Percentiles rank a stretch among this genome's conserved stretches.
phyloP scores from a whole-genome alignment of 2,113 vertebrate species.

The Romanogobio albipinnatus region DNA sequence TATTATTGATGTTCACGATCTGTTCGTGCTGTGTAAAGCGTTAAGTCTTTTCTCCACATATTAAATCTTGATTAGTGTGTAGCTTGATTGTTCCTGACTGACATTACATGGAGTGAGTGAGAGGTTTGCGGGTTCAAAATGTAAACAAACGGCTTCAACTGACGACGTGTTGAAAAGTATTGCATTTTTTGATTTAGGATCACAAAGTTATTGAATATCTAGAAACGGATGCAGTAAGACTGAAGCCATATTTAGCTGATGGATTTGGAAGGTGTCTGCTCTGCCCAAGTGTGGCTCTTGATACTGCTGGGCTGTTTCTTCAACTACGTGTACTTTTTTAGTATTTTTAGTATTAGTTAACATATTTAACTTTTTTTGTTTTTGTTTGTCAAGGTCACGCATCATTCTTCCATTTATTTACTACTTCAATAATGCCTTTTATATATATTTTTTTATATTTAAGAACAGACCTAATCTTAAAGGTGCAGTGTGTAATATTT shows the following conservation, averaged over 20 bases:
- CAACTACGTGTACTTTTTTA: not conserved
- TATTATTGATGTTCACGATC: not conserved
- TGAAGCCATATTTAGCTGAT: conserved; percentile 21
- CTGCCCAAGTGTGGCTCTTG: not conserved
- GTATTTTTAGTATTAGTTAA: not conserved
- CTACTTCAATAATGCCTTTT: not conserved
- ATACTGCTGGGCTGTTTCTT: not conserved
- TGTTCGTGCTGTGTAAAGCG: no score
- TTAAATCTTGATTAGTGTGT: not conserved
- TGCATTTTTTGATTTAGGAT: not conserved
- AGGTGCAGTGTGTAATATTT: not conserved
- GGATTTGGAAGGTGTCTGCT: not conserved
- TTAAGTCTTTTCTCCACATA: not conserved
- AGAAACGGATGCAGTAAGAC: not conserved
- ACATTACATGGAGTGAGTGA: not conserved
- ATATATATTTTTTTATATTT: not conserved
- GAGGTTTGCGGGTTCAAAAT: not conserved
- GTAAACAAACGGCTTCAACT: not conserved
- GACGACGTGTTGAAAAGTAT: not conserved
- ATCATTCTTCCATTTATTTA: not conserved
- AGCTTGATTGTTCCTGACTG: not conserved
- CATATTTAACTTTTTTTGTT: not conserved
- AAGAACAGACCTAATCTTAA: not conserved
- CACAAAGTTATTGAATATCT: not conserved
- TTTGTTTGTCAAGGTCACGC: not conserved